Evolutionary conservation across 2,113 vertebrate genomes (phyloP).

Genomic region (Acrocephalus arundinaceus): DNA sequence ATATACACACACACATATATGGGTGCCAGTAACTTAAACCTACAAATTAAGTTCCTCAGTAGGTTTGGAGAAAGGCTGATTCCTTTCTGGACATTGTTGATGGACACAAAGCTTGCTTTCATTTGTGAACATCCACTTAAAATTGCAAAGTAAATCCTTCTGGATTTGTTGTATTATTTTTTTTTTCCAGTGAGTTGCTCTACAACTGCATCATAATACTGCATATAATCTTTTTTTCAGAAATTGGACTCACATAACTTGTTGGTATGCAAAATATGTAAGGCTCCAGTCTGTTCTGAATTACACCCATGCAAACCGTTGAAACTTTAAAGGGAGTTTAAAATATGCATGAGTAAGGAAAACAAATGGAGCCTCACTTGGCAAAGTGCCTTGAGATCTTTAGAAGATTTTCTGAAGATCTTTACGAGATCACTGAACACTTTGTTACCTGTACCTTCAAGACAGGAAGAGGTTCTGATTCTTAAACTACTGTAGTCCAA

Average conservation of each 20-base stretch:
- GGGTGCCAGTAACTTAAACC: constrained; percentile 25
- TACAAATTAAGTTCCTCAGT: constrained; percentile 55
- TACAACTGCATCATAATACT: neutral
- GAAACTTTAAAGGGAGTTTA: constrained; percentile 38
- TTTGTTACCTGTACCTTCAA: neutral
- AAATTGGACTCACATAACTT: neutral
- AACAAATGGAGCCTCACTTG: neutral
- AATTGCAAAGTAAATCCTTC: neutral
- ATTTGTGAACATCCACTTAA: neutral
- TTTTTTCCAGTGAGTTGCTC: neutral
- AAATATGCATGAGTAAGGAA: constrained; percentile 41
- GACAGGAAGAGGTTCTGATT: neutral
- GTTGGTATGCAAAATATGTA: constrained; percentile 45
- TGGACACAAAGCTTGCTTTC: neutral
- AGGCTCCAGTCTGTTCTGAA: constrained; percentile 29
- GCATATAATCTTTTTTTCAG: neutral
- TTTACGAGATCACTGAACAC: neutral
- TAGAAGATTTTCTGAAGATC: neutral
- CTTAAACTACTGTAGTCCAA: neutral
- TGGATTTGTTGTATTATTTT: neutral
- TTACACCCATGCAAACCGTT: constrained; percentile 19
- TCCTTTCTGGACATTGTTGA: neutral
- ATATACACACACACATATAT: no score
- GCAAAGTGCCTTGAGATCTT: neutral
- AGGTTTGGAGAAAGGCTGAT: neutral